Conservation (phyloP, 2,113 vertebrate genomes). For the Forbesichthys agassizii region DNA sequence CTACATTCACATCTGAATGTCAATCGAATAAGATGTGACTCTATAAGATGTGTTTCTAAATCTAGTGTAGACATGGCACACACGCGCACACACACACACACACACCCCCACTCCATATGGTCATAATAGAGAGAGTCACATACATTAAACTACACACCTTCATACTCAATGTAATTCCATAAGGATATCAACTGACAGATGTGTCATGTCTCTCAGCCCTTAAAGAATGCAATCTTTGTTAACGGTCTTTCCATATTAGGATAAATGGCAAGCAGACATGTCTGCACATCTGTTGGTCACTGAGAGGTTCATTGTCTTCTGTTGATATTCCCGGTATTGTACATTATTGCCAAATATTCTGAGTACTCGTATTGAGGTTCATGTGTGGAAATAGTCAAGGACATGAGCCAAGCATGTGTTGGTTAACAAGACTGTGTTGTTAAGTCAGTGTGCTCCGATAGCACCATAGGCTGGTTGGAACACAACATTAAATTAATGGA, state of each 20-base stretch:
- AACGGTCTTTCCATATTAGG: not conserved
- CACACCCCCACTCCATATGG: slow-evolving; percentile 15
- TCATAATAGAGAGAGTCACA: not conserved
- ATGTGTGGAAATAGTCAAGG: not conserved
- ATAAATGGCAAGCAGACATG: slow-evolving; percentile 25
- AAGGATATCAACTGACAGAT: slow-evolving; percentile 31
- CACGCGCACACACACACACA: not conserved
- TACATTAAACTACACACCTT: too few relatives aligned
- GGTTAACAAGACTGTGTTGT: slow-evolving; percentile 12
- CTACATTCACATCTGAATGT: too few relatives aligned
- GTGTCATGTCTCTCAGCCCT: slow-evolving; percentile 30
- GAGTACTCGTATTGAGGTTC: not conserved
- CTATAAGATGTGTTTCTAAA: too few relatives aligned
- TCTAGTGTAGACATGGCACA: too few relatives aligned
- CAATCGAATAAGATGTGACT: too few relatives aligned
- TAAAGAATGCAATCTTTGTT: slow-evolving; percentile 29
- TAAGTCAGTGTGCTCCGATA: too few relatives aligned
- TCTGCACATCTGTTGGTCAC: slow-evolving; percentile 35
- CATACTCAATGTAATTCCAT: not conserved
- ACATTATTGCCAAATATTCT: too few relatives aligned
- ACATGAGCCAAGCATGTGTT: slow-evolving; percentile 44
- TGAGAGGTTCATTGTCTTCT: not conserved
- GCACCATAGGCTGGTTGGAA: not conserved
- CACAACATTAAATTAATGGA: slow-evolving; percentile 39
- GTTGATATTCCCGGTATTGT: not conserved